A percentile compares a stretch with the other conserved stretches of the same genome.
phyloP scores from a whole-genome alignment of 1,140 invertebrate species.

The Steinernema feltiae region DNA sequence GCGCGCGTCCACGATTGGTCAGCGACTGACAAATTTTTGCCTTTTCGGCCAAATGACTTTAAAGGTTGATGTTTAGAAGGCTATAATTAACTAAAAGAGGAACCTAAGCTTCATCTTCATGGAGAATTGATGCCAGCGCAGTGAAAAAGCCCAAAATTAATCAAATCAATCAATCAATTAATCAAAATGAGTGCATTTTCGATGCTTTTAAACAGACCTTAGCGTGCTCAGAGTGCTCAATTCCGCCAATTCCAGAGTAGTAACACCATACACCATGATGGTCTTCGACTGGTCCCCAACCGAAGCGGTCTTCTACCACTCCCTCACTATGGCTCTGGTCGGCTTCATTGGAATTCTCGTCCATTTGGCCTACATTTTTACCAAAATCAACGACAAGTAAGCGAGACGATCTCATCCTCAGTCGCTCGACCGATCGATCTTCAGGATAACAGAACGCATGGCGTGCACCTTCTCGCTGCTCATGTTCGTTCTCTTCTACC shows the following conservation, averaged over 20 bases:
- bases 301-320: constrained; percentile 40
- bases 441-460: constrained; percentile 37
- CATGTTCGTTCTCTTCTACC: constrained; percentile 31
- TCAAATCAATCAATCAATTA: too few species aligned
- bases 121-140: too few species aligned
- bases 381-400: neutral
- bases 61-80: too few species aligned
- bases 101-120: too few species aligned
- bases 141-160: too few species aligned
- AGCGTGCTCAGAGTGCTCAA: neutral
- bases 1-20: too few species aligned
- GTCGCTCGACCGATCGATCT: neutral
- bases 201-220: too few species aligned
- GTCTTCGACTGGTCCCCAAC: constrained; percentile 40
- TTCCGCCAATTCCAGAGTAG: constrained; percentile 33
- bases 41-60: too few species aligned
- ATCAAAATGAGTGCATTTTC: too few species aligned
- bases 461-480: constrained; percentile 19
- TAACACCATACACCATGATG: constrained; percentile 42
- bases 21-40: too few species aligned
- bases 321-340: constrained; percentile 35
- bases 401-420: constrained; percentile 10
- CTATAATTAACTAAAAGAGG: too few species aligned
- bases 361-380: constrained; percentile 43
- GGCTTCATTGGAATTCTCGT: constrained; percentile 42